phyloP scores from a whole-genome alignment of 1,140 invertebrate species.

The Drosophila bocki region DNA sequence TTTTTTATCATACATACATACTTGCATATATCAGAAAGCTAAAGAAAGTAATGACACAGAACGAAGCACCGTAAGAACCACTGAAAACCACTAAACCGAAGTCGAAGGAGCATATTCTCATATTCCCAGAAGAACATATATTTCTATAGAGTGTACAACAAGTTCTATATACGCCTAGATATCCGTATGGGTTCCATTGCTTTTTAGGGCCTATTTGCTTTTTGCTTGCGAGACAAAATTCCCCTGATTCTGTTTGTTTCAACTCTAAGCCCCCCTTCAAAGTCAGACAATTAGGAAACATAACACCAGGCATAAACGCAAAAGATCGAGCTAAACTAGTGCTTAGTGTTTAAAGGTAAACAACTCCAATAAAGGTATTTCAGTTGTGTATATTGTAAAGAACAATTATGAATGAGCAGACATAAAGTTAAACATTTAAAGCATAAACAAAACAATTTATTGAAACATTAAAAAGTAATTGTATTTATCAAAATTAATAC shows the following conservation, averaged over 20 bases:
- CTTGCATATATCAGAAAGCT: conserved; percentile 49
- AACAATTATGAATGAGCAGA: conserved; percentile 62
- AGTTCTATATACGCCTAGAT: conserved; percentile 41
- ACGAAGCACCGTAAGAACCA: conserved; percentile 73
- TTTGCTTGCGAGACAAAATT: conserved; percentile 51
- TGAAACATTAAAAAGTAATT: conserved; percentile 78
- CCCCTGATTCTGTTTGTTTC: conserved; percentile 8
- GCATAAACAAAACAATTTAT: conserved; percentile 67
- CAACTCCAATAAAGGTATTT: conserved; percentile 46
- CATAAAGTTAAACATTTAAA: conserved; percentile 83
- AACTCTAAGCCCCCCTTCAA: conserved; percentile 8
- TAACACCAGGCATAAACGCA: conserved; percentile 76
- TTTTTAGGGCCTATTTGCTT: conserved; percentile 49
- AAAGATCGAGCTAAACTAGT: conserved; percentile 81
- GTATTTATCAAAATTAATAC: conserved; percentile 79
- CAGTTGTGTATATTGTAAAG: conserved; percentile 83
- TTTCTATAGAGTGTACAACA: conserved; percentile 54
- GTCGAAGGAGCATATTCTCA: conserved; percentile 24
- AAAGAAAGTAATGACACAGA: conserved; percentile 31
- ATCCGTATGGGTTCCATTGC: conserved; percentile 30
- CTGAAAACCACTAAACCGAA: conserved; percentile 55
- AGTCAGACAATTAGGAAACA: conserved; percentile 55
- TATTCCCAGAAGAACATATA: conserved; percentile 40
- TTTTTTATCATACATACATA: conserved; percentile 76
- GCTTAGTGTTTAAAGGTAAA: conserved; percentile 65